phyloP scores from a whole-genome alignment of 2,888 invertebrate species.

The Pasiphila rectangulata region DNA sequence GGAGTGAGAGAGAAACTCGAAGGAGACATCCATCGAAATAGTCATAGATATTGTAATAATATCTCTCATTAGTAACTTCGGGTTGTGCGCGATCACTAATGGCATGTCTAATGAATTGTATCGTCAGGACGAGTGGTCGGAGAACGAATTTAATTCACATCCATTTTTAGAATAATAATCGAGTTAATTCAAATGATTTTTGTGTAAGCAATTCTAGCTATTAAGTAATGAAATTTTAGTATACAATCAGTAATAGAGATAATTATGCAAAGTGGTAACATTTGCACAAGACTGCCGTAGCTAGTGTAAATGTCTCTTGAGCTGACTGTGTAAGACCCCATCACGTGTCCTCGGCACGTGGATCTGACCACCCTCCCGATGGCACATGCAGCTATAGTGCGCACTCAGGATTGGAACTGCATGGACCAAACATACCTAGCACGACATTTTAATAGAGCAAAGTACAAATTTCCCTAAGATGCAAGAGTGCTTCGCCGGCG shows the following conservation, averaged over 20 bases:
- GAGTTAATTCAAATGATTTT: constrained; percentile 7
- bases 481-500: constrained; percentile 71
- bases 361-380: constrained; percentile 15
- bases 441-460: constrained; percentile 70
- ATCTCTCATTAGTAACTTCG: constrained; percentile 54
- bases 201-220: constrained; percentile 8
- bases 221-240: constrained; percentile 31
- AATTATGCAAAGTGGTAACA: no score
- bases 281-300: no score
- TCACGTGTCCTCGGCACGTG: no score
- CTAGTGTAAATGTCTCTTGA: no score
- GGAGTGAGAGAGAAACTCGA: constrained; percentile 36
- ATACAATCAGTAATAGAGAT: background rate
- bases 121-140: constrained; percentile 37
- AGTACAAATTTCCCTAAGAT: constrained; percentile 79
- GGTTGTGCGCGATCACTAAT: constrained; percentile 45
- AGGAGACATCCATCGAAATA: constrained; percentile 22
- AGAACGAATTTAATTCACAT: constrained; percentile 5
- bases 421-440: constrained; percentile 78
- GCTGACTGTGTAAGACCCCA: no score
- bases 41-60: constrained; percentile 14
- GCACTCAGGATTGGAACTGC: constrained; percentile 58
- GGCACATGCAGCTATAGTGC: constrained; percentile 27
- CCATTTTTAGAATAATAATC: constrained; percentile 8
- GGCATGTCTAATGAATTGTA: constrained; percentile 40